Conservation (phyloP, 2,888 invertebrate species). For the Ectemnius cavifrons region DNA sequence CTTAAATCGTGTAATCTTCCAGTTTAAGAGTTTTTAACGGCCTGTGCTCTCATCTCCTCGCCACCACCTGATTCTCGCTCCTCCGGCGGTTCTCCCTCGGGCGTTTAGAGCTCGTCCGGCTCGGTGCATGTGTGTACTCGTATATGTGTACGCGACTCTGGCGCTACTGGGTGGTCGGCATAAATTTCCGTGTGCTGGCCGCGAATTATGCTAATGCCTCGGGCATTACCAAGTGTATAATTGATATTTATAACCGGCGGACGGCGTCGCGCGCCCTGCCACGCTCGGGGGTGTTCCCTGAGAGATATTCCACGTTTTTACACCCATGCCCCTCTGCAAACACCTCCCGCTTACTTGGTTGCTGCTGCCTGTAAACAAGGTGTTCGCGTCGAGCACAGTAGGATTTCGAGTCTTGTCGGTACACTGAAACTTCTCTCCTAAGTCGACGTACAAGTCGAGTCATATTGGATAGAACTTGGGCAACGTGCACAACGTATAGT, state of each 20-base stretch:
- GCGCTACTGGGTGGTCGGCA: conserved; percentile 74
- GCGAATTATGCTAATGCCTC: conserved; percentile 66
- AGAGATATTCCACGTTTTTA: background rate
- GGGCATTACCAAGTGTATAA: conserved; percentile 73
- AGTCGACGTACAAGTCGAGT: too few relatives aligned
- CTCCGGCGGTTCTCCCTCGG: too few relatives aligned
- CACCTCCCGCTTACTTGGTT: too few relatives aligned
- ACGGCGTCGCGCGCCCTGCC: conserved; percentile 20
- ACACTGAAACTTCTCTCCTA: too few relatives aligned
- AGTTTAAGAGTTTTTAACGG: conserved; percentile 67
- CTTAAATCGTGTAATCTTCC: conserved; percentile 73
- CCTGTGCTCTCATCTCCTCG: background rate
- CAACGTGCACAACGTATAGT: too few relatives aligned
- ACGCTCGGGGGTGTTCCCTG: background rate
- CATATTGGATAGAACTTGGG: too few relatives aligned
- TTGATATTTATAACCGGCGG: conserved; percentile 74
- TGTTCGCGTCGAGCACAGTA: too few relatives aligned
- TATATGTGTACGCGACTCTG: conserved; percentile 14
- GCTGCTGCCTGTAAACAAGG: too few relatives aligned
- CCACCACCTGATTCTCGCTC: background rate
- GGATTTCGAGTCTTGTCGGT: too few relatives aligned
- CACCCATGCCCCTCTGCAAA: background rate
- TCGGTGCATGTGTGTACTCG: conserved; percentile 1
- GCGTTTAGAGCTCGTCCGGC: background rate
- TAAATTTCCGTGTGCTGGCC: conserved; percentile 66